phyloP scores from a whole-genome alignment of 2,888 invertebrate species.

The Trissolcus japonicus region DNA sequence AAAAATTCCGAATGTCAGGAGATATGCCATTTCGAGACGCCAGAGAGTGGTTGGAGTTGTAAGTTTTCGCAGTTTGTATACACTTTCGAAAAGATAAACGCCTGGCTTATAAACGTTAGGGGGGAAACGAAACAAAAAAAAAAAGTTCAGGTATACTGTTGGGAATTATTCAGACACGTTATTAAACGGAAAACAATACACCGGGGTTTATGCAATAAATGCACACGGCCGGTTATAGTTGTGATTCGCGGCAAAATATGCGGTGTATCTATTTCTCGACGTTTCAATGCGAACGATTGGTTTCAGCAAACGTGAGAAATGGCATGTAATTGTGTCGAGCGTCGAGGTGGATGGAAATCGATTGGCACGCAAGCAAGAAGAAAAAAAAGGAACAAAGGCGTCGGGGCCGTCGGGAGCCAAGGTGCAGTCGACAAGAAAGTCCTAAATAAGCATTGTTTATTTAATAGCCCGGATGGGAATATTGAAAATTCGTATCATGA shows the following conservation, averaged over 20 bases:
- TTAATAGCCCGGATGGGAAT: constrained; percentile 20
- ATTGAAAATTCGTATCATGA: constrained; percentile 13
- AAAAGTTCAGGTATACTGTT: constrained; percentile 6
- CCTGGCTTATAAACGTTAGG: not conserved
- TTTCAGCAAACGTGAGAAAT: constrained; percentile 43
- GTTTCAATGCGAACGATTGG: constrained; percentile 23
- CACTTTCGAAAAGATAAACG: not conserved
- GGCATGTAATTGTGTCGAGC: constrained; percentile 32
- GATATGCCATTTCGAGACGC: too few relatives aligned
- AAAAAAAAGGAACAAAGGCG: constrained; percentile 28
- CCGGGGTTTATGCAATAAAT: constrained; percentile 1
- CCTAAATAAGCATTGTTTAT: constrained; percentile 32
- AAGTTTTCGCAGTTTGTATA: too few relatives aligned
- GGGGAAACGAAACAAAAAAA: not conserved
- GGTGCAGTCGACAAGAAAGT: constrained; percentile 6
- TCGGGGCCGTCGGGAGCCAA: constrained; percentile 13
- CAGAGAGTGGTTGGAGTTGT: too few relatives aligned
- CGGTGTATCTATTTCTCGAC: constrained; percentile 13
- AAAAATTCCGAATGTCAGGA: too few relatives aligned
- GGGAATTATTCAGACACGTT: constrained; percentile 5
- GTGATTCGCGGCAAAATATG: constrained; percentile 13
- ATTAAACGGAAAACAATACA: constrained; percentile 19
- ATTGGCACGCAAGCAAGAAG: constrained; percentile 15
- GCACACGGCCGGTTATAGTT: constrained; percentile 8
- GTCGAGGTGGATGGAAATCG: constrained; percentile 31